Percentiles rank a stretch among this genome's conserved stretches.
phyloP scores from a whole-genome alignment of 2,888 invertebrate genomes.

The Magallana nippona region DNA sequence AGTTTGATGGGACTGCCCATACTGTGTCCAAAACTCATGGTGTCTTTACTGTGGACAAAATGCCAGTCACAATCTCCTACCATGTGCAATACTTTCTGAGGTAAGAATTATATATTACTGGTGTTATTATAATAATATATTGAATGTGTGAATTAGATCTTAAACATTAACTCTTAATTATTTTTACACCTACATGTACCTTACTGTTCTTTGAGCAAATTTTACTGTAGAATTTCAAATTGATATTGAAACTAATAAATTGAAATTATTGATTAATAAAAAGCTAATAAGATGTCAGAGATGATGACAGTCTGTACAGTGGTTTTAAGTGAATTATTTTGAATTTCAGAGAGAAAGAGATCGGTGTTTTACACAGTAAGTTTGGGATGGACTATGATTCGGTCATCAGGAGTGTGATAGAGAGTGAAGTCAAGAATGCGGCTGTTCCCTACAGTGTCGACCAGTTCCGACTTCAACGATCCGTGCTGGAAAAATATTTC shows the following conservation, averaged over 20 bases:
- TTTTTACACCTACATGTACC: too few species aligned
- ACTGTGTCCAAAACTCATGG: slow-evolving; percentile 52
- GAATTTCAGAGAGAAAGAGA: slow-evolving; percentile 58
- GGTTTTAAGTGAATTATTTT: not conserved
- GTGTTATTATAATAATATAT: too few species aligned
- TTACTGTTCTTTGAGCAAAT: too few species aligned
- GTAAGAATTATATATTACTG: slow-evolving; percentile 47
- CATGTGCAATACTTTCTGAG: slow-evolving; percentile 66
- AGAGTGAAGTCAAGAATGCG: slow-evolving; percentile 59
- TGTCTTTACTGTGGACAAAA: slow-evolving; percentile 62
- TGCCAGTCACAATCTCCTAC: slow-evolving; percentile 56
- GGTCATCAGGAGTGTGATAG: slow-evolving; percentile 55
- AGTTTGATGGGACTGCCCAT: slow-evolving; percentile 61
- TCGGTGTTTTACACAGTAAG: slow-evolving; percentile 59
- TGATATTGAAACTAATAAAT: too few species aligned
- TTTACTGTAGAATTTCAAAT: too few species aligned
- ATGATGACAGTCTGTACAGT: too few species aligned
- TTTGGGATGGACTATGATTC: slow-evolving; percentile 59
- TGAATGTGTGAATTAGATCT: too few species aligned
- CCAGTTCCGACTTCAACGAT: slow-evolving; percentile 63
- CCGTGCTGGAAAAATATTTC: slow-evolving; percentile 57
- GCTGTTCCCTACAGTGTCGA: slow-evolving; percentile 58
- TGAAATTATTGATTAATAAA: too few species aligned
- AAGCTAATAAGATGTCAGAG: too few species aligned
- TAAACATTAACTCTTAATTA: too few species aligned